Percentiles rank a stretch among this genome's conserved stretches.
These are phyloP conservation scores for Sminthurinus aureus DNA, from an alignment of 2,888 invertebrate species.

Conservation along the genomic window DNA sequence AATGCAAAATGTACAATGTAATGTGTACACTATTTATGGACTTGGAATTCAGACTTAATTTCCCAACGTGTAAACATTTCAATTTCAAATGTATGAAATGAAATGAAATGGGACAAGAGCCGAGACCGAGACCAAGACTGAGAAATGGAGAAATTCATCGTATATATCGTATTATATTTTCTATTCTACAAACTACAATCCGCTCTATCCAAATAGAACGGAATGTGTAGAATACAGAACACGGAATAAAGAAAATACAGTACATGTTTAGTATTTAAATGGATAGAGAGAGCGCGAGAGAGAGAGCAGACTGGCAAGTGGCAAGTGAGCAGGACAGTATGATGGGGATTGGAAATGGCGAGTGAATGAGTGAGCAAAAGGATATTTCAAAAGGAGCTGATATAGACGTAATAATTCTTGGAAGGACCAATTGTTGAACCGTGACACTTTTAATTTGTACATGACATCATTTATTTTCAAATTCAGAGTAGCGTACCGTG, in stretches of 20 bases:
- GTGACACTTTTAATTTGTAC: constrained; percentile 33
- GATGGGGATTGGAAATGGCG: too few relatives aligned
- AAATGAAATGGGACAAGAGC: not conserved
- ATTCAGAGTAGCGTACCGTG: constrained; percentile 10
- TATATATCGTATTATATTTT: too few relatives aligned
- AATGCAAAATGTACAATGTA: not conserved
- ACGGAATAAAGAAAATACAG: too few relatives aligned
- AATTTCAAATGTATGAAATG: not conserved
- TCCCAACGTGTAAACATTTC: not conserved
- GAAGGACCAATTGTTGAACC: not conserved
- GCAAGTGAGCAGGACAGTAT: too few relatives aligned
- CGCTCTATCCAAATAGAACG: too few relatives aligned
- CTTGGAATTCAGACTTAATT: not conserved
- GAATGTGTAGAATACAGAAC: too few relatives aligned
- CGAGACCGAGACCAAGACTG: too few relatives aligned
- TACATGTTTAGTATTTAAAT: not conserved
- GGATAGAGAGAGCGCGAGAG: not conserved
- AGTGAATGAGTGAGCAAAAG: not conserved
- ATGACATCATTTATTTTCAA: constrained; percentile 22
- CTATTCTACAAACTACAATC: too few relatives aligned
- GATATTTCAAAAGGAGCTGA: not conserved
- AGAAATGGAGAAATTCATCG: too few relatives aligned
- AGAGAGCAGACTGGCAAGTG: too few relatives aligned
- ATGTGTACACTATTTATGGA: not conserved
- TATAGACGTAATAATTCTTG: not conserved